Percentiles rank a stretch among this genome's conserved stretches.
Evolutionary conservation across 2,888 invertebrate species (phyloP).

Genomic region (Torymus aiolomorphi): DNA sequence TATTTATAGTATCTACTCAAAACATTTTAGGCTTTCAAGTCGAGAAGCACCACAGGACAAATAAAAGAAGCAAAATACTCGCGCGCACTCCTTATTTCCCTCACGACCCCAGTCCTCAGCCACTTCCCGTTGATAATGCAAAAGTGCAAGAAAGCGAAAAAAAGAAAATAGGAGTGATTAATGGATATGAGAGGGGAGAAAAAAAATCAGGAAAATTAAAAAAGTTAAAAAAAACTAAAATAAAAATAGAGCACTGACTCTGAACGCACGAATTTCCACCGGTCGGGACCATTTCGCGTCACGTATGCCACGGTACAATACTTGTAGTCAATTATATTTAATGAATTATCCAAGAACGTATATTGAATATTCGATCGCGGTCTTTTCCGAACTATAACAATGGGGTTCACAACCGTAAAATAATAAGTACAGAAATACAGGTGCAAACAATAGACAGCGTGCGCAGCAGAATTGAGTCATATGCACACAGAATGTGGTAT

Average conservation of each 20-base stretch:
- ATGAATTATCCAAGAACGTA: conserved; percentile 41
- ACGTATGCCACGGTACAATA: conserved; percentile 67
- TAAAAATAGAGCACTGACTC: conserved; percentile 53
- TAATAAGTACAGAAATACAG: not conserved
- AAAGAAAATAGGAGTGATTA: conserved; percentile 26
- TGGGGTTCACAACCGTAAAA: not conserved
- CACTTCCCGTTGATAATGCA: not conserved
- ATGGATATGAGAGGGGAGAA: not conserved
- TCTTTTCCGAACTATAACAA: conserved; percentile 41
- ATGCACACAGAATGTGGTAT: not conserved
- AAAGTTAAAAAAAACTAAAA: conserved; percentile 44
- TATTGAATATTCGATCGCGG: conserved; percentile 44
- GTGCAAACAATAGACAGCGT: not conserved
- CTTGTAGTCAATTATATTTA: conserved; percentile 67
- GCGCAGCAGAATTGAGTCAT: not conserved
- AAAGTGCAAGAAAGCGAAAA: conserved; percentile 44
- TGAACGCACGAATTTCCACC: conserved; percentile 58
- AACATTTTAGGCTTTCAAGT: conserved; percentile 49
- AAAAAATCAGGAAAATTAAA: conserved; percentile 42
- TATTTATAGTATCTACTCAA: no score
- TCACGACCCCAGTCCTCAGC: conserved; percentile 32
- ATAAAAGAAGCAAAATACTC: conserved; percentile 35
- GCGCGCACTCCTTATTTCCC: conserved; percentile 54
- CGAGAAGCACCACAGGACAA: conserved; percentile 38
- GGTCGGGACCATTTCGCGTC: conserved; percentile 68